Base-by-base conservation (phyloP, 2,797 vertebrate species). In the Urocyon cinereoargenteus region DNA sequence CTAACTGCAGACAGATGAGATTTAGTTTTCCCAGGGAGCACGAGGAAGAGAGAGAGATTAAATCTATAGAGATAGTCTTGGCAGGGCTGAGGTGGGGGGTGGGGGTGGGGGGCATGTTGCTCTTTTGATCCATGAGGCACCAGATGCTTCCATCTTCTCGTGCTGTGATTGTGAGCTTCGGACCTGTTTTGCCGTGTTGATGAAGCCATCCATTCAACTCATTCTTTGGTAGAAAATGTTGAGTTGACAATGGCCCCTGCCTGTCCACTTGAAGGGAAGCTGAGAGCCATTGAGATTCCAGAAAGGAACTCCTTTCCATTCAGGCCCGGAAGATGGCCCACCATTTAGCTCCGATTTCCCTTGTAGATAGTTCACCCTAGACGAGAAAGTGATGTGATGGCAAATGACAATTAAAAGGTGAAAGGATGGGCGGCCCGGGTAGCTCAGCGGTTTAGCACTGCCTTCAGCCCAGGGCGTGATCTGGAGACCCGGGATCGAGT, bases 1-100 rank as follows among this genome's bases (percentile, higher is more conserved):
- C 96, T 98, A 98, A 98, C 95, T 90, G 98, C 98, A 98, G 98
- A 98, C 96, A 98, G 98, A 98, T 96, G 97, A 98, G 96, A 94
- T 92, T 93, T 97, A 91, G 96, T 96, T 91, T 98, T 98, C 86
- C 91, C 75, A 78, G 88, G 94, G 95, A 98, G 97, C 61, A 1
- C 8, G 92, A 66, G 94, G 87, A 72, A 96, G 73, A 59, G 86
- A 62, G 70, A 84, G 36, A 62, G 26, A 77, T 28, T 0, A 22
- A 59, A 90, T 59, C 88, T 94, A 92, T 51, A 7, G 0, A 61
- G 79, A 70, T 16, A 94, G 53, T 66, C 40, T 55, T 81, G 86
- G 59, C 15, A 91, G 70, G 1, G 0, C 0, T 2, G 64, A 5
- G 2, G 72, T 61, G 31, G 49, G 61, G 61, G 72, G 12, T 12